These are phyloP conservation scores for Brachionus rotundiformis DNA, from an alignment of 1,140 invertebrate genomes.

Conservation along the genomic window DNA sequence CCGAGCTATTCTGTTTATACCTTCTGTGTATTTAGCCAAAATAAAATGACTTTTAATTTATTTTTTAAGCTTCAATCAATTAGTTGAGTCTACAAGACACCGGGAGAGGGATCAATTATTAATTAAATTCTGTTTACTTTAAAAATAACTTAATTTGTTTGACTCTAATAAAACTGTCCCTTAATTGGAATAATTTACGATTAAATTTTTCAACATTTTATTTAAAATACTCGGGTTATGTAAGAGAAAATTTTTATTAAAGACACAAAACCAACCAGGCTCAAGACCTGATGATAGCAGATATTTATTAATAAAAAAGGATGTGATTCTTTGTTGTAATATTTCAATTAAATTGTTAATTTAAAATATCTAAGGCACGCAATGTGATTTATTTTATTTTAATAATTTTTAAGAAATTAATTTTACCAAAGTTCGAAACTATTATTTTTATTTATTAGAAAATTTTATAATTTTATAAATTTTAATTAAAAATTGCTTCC, in stretches of 20 bases:
- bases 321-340: neutral
- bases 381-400: neutral
- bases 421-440: neutral
- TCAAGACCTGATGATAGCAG: neutral
- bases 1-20: neutral
- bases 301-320: neutral
- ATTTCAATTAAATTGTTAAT: constrained; percentile 19
- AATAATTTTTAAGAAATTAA: neutral
- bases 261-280: neutral
- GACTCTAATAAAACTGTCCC: neutral
- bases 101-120: neutral
- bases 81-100: neutral
- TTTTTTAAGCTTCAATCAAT: neutral
- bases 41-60: constrained; percentile 6
- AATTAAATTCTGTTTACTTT: constrained; percentile 3
- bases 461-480: neutral
- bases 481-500: neutral
- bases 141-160: neutral
- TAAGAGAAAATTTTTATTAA: constrained; percentile 1
- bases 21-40: neutral
- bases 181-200: neutral
- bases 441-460: too few relatives aligned
- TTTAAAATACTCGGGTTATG: neutral
- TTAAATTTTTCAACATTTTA: neutral
- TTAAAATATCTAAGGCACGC: neutral